Evolutionary conservation across 2,797 vertebrate species (phyloP).

Genomic region (Darevskia mixta): DNA sequence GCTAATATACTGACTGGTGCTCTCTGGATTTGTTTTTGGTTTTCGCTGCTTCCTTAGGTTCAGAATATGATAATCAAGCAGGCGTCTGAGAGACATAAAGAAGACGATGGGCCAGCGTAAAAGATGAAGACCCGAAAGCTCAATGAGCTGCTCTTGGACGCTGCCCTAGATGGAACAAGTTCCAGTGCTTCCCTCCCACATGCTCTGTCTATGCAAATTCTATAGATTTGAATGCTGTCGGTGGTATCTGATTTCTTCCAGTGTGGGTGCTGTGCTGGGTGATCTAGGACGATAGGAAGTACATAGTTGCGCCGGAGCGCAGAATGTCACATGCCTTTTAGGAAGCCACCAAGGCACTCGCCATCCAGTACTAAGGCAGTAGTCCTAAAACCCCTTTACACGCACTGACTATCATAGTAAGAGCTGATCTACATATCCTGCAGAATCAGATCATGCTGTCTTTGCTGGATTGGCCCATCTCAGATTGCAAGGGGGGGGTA

Average conservation of each 20-base stretch:
- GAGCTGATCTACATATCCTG: not conserved
- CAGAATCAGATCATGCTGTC: not conserved
- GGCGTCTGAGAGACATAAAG: not conserved
- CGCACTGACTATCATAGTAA: not conserved
- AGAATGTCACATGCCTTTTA: constrained; percentile 17
- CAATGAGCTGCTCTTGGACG: constrained; percentile 15
- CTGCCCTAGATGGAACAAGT: not conserved
- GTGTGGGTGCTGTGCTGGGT: not conserved
- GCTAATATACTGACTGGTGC: not conserved
- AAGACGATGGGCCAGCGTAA: not conserved
- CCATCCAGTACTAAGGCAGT: not conserved
- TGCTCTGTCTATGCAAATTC: constrained; percentile 4
- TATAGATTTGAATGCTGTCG: constrained; percentile 35
- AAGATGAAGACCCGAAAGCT: constrained; percentile 36
- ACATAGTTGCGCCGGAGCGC: not conserved
- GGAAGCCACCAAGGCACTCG: not conserved
- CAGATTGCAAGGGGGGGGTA: not conserved
- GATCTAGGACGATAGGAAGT: constrained; percentile 30
- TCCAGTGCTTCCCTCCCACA: not conserved
- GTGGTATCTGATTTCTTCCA: constrained; percentile 24
- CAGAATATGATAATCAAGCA: constrained; percentile 70
- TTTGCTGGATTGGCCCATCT: not conserved
- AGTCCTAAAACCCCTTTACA: not conserved
- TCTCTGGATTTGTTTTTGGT: not conserved
- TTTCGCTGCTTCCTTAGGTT: constrained; percentile 64